A percentile compares a stretch with the other conserved stretches of the same genome.
Conservation (phyloP, 2,113 vertebrate genomes). For the Platichthys stellatus region DNA sequence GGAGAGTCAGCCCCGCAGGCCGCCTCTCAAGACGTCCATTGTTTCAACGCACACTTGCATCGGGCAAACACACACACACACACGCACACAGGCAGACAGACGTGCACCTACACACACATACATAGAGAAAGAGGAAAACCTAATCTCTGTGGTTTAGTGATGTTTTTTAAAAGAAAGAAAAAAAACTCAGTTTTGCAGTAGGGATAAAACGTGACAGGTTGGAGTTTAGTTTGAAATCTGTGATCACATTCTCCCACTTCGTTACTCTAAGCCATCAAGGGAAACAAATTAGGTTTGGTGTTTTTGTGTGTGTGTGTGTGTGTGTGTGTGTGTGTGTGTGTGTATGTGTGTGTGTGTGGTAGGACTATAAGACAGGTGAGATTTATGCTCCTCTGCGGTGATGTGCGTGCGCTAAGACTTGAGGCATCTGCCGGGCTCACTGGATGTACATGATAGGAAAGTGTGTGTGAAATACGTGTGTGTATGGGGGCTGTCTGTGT, state of each 20-base stretch:
- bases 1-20: conserved; percentile 74
- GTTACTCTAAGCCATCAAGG: conserved; percentile 1
- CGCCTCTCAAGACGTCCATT: conserved; percentile 73
- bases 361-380: conserved; percentile 22
- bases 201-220: conserved; percentile 13
- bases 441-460: conserved; percentile 33
- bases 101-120: not conserved
- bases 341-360: conserved; percentile 21
- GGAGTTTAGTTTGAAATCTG: conserved; percentile 42
- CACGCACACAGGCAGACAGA: conserved; percentile 33
- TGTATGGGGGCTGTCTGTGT: conserved; percentile 24
- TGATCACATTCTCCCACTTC: conserved; percentile 38
- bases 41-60: conserved; percentile 69
- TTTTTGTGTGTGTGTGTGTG: not conserved
- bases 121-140: not conserved
- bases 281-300: conserved; percentile 43
- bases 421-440: conserved; percentile 24
- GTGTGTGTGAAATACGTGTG: conserved; percentile 14
- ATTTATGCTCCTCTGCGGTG: conserved; percentile 28
- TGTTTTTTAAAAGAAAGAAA: no score
- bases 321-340: conserved; percentile 5
- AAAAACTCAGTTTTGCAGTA: not conserved
- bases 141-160: not conserved
- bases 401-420: conserved; percentile 36
- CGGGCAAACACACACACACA: conserved; percentile 56